phyloP scores from a whole-genome alignment of 2,888 invertebrate genomes.

The Blomia tropicalis region DNA sequence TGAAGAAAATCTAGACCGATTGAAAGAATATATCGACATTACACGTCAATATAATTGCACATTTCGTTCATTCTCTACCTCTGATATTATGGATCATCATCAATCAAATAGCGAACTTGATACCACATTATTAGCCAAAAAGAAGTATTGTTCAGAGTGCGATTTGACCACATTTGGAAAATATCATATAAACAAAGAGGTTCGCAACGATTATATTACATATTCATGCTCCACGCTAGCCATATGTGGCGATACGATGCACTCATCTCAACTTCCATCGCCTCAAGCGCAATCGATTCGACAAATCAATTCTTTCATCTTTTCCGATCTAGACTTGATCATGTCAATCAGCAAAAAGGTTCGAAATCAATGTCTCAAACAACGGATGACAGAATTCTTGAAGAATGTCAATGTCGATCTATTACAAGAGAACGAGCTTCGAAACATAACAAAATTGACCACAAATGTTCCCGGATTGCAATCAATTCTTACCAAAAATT shows the following conservation, averaged over 20 bases:
- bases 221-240: slow-evolving; percentile 75
- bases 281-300: slow-evolving; percentile 44
- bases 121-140: slow-evolving; percentile 31
- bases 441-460: not conserved
- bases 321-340: slow-evolving; percentile 48
- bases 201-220: slow-evolving; percentile 36
- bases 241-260: slow-evolving; percentile 53
- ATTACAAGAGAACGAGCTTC: not conserved
- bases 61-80: slow-evolving; percentile 67
- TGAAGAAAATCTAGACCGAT: slow-evolving; percentile 60
- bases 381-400: slow-evolving; percentile 41
- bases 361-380: slow-evolving; percentile 61
- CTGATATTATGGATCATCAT: slow-evolving; percentile 54
- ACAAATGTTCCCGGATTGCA: not conserved
- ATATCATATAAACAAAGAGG: not conserved
- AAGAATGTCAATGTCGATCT: not conserved
- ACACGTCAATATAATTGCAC: slow-evolving; percentile 56
- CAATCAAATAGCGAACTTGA: slow-evolving; percentile 29
- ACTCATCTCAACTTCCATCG: slow-evolving; percentile 60
- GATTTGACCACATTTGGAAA: not conserved
- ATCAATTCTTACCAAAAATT: not conserved
- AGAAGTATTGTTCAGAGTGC: slow-evolving; percentile 34
- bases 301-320: slow-evolving; percentile 23
- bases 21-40: slow-evolving; percentile 60
- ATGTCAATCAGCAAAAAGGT: slow-evolving; percentile 65